Base-by-base conservation (phyloP, 1,140 invertebrate species). In the Drosophila tani region DNA sequence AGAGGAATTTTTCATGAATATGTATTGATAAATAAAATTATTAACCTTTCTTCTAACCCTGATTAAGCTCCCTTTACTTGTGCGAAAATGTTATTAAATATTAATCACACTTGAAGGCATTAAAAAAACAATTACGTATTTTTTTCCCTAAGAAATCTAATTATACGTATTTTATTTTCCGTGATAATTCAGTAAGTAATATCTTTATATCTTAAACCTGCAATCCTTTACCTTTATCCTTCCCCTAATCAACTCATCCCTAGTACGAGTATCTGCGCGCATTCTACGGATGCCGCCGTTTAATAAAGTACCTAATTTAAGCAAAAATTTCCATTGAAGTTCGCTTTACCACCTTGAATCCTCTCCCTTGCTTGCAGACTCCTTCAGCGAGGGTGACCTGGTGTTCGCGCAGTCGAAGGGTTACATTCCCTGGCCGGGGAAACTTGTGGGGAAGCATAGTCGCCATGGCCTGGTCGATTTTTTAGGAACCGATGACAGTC, bases 391-490 rank as follows among this genome's bases (percentile, higher is more conserved):
- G 9, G 55, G 41, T 0, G 68, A 82, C 5, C 12, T 82, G 7
- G 70, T 83, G 3, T 83, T 83, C 49, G 81, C 75, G 0, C 17
- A 76, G 40, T 17, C 45, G 0, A 0, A 0, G 4, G 81, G 75
- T 4, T 76, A 59, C 24, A 12, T 79, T 5, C 21, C 70, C 5
- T 83, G 81, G 81, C 81, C 76, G 9, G 70, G 17, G 3, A 45
- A n/a, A 11, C 11, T 82, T 2, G 17, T 62, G 2, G 41, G 8
- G 0, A 75, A 49, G 2, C 5, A 21, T 2, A 14, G 2, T 0
- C 5, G 1, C 12, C 0, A 5, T 1, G 19, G 40, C 9, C 1
- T 56, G 7, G 35, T 76, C 2, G n/a, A 46, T 12, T 80, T 76
- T 15, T 7, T 70, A 0, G 49, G n/a, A 12, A 58, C 65, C 1